phyloP scores from a whole-genome alignment of 2,113 vertebrate genomes.

The Gnathonemus echidnorhynchus region DNA sequence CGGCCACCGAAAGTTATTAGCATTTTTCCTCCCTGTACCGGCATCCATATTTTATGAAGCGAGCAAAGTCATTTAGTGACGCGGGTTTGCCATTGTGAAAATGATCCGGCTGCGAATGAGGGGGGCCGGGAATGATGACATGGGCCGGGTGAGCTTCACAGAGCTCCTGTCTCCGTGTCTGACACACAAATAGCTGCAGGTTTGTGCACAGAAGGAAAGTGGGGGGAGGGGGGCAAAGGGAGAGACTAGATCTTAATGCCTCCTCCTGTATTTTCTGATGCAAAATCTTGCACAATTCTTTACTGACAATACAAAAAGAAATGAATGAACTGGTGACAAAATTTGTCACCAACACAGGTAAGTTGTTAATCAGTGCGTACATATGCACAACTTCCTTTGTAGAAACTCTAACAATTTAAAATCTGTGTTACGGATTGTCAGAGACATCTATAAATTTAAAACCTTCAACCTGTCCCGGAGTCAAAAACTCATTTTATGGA shows the following conservation, averaged over 20 bases:
- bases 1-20: conserved; percentile 52
- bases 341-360: not conserved
- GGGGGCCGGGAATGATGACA: conserved; percentile 8
- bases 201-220: not conserved
- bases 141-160: conserved; percentile 4
- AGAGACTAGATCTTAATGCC: not conserved
- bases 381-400: not conserved
- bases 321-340: not conserved
- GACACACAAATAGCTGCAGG: conserved; percentile 2
- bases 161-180: not conserved
- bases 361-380: not conserved
- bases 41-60: conserved; percentile 64
- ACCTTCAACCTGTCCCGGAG: not conserved
- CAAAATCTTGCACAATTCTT: not conserved
- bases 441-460: not conserved
- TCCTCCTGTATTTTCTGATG: not conserved
- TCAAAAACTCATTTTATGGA: not conserved
- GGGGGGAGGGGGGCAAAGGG: not conserved
- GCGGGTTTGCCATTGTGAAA: conserved; percentile 51
- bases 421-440: not conserved
- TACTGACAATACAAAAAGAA: not conserved
- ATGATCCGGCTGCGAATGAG: conserved; percentile 20
- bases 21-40: conserved; percentile 54
- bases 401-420: not conserved
- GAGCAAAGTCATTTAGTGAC: conserved; percentile 51